Conservation (phyloP, 2,113 vertebrate genomes). For the Pygoscelis adeliae region DNA sequence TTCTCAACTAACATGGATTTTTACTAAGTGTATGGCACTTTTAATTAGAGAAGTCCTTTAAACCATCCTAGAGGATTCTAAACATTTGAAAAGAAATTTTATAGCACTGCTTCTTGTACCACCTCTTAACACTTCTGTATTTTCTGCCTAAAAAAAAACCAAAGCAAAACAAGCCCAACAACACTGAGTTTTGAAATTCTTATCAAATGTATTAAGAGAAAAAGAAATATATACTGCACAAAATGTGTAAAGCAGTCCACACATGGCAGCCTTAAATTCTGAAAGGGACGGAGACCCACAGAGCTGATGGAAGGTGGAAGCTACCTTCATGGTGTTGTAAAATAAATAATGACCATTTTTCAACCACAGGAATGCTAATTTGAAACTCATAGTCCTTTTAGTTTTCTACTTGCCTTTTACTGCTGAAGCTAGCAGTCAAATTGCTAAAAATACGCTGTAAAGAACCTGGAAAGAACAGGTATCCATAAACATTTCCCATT, state of each 20-base stretch:
- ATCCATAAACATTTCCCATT: neutral
- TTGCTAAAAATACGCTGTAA: neutral
- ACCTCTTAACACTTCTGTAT: neutral
- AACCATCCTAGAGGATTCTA: conserved; percentile 11
- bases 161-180: neutral
- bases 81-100: conserved; percentile 49
- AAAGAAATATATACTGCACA: neutral
- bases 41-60: conserved; percentile 70
- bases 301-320: neutral
- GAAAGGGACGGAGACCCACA: neutral
- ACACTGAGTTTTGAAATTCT: neutral
- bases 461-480: neutral
- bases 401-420: neutral
- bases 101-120: neutral
- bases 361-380: neutral
- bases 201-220: neutral
- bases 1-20: conserved; percentile 65
- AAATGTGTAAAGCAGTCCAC: neutral
- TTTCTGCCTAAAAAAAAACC: neutral
- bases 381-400: neutral
- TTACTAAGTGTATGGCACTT: conserved; percentile 66
- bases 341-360: neutral
- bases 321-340: neutral
- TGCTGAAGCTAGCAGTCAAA: neutral
- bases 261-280: neutral